Evolutionary conservation across 2,888 invertebrate species (phyloP).

Genomic region (Zonitis immaculata): DNA sequence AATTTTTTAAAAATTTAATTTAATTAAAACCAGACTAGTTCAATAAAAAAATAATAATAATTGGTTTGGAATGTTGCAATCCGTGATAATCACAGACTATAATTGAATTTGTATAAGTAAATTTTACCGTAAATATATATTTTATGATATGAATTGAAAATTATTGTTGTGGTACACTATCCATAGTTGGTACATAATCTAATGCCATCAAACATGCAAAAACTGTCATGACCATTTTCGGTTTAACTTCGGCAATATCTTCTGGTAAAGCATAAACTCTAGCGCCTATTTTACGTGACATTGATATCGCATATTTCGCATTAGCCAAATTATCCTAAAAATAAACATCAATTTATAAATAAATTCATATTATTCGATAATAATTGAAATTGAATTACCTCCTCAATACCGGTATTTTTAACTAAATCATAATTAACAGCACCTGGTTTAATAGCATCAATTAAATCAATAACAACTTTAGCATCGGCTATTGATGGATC

Average conservation of each 20-base stretch:
- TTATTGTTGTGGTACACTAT: conserved; percentile 43
- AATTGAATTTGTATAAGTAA: conserved; percentile 3
- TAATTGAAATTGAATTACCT: conserved; percentile 57
- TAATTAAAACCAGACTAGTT: conserved; percentile 27
- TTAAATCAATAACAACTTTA: conserved; percentile 89
- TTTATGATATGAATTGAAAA: conserved; percentile 8
- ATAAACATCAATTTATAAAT: conserved; percentile 1
- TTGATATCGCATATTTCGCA: conserved; percentile 98
- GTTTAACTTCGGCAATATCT: conserved; percentile 97
- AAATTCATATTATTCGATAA: neutral
- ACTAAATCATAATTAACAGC: conserved; percentile 92
- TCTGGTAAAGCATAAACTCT: conserved; percentile 97
- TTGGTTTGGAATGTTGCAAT: conserved; percentile 27
- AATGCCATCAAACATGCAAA: conserved; percentile 99
- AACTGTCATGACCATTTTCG: conserved; percentile 99
- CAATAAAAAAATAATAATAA: no score
- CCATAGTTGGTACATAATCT: conserved; percentile 90
- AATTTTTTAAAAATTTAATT: no score
- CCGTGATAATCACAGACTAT: conserved; percentile 17
- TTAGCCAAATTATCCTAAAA: conserved; percentile 86
- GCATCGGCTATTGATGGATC: conserved; percentile 86
- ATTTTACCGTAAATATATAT: conserved; percentile 8
- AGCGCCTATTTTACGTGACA: conserved; percentile 96
- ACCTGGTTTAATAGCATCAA: conserved; percentile 95
- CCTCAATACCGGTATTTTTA: conserved; percentile 68